Conservation (phyloP, 1,140 invertebrate species). For the Oedothorax gibbosus region DNA sequence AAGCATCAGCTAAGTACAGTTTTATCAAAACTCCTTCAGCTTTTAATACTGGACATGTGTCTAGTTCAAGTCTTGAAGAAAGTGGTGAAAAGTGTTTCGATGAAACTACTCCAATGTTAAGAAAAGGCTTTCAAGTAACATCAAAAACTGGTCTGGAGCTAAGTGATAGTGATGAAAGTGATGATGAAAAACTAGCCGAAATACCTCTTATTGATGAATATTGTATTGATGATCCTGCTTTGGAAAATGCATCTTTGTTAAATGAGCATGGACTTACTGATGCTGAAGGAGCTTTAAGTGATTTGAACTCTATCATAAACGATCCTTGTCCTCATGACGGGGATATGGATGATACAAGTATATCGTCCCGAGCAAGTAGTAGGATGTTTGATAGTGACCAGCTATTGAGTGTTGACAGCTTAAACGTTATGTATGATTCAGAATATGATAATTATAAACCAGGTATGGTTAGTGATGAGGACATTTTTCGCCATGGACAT, state of each 20-base stretch:
- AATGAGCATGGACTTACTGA: slow-evolving; percentile 88
- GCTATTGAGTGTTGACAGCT: slow-evolving; percentile 80
- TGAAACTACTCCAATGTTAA: not conserved
- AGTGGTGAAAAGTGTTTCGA: not conserved
- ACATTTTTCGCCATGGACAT: slow-evolving; percentile 69
- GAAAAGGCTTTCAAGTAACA: not conserved
- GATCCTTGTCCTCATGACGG: slow-evolving; percentile 69
- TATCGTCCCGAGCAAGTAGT: slow-evolving; percentile 82
- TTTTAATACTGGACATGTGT: slow-evolving; percentile 16
- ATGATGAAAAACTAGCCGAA: slow-evolving; percentile 64
- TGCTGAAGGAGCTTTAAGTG: slow-evolving; percentile 84
- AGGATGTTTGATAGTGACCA: slow-evolving; percentile 81
- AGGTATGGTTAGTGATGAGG: slow-evolving; percentile 68
- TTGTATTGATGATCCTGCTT: slow-evolving; percentile 81
- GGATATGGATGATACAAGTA: slow-evolving; percentile 76
- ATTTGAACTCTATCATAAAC: slow-evolving; percentile 86
- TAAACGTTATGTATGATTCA: slow-evolving; percentile 85
- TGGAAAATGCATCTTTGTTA: slow-evolving; percentile 84
- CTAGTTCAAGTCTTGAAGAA: not conserved
- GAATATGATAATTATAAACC: slow-evolving; percentile 79
- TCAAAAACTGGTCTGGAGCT: slow-evolving; percentile 10
- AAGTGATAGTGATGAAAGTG: slow-evolving; percentile 58
- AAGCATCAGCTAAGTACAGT: not conserved
- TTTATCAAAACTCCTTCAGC: not conserved
- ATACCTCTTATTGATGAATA: slow-evolving; percentile 82